A percentile compares a stretch with the other conserved stretches of the same genome.
Evolutionary conservation across 2,113 vertebrate genomes (phyloP).

Genomic region (Vidua macroura): DNA sequence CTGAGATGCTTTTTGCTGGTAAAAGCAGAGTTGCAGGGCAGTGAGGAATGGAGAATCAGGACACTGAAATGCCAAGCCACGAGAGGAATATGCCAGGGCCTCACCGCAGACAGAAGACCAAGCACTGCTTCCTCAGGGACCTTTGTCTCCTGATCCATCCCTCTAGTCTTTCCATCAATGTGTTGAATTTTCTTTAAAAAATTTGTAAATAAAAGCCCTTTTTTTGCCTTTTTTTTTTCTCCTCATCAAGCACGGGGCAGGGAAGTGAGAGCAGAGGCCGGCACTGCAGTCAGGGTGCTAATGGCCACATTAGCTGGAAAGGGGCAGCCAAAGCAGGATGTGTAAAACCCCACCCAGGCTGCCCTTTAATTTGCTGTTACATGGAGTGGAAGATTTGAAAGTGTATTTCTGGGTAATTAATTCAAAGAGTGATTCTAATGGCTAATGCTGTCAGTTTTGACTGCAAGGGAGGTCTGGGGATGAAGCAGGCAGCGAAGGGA

Average conservation of each 20-base stretch:
- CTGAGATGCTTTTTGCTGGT: background rate
- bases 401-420: constrained; percentile 72
- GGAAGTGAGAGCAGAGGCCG: background rate
- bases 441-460: constrained; percentile 69
- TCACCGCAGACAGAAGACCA: background rate
- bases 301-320: constrained; percentile 25
- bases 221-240: background rate
- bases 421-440: constrained; percentile 69
- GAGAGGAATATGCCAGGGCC: background rate
- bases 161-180: background rate
- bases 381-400: constrained; percentile 66
- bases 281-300: background rate
- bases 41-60: background rate
- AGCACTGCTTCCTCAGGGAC: background rate
- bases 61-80: background rate
- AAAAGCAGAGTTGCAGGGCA: background rate
- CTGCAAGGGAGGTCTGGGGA: constrained; percentile 48
- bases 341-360: constrained; percentile 58
- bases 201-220: background rate
- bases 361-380: constrained; percentile 70
- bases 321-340: constrained; percentile 22
- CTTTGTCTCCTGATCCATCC: background rate
- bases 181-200: background rate
- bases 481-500: constrained; percentile 44
- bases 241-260: background rate